Evolutionary conservation across 2,113 vertebrate genomes (phyloP).

Genomic region (Papio anubis): DNA sequence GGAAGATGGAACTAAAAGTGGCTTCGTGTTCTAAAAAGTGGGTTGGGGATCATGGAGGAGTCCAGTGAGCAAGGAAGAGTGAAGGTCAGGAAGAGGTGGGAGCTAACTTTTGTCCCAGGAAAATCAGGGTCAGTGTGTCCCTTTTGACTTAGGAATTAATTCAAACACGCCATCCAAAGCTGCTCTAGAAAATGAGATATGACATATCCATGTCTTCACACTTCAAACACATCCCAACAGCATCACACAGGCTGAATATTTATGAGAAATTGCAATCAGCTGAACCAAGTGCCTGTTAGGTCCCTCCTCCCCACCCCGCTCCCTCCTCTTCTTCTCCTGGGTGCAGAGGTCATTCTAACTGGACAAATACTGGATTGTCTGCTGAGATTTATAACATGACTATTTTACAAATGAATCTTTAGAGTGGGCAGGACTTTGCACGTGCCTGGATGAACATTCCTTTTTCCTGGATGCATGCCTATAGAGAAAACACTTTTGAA

Average conservation of each 20-base stretch:
- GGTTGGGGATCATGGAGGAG: background rate
- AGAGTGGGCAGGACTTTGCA: background rate
- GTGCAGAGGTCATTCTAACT: slow-evolving; percentile 16
- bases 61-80: background rate
- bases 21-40: background rate
- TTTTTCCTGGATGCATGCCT: background rate
- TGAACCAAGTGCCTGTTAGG: background rate
- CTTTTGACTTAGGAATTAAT: slow-evolving; percentile 33
- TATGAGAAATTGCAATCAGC: background rate
- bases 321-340: background rate
- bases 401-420: slow-evolving; percentile 50
- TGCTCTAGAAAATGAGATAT: background rate
- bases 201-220: background rate
- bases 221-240: background rate
- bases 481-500: background rate
- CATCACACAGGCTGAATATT: background rate
- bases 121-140: background rate
- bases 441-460: background rate
- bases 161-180: background rate
- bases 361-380: slow-evolving; percentile 57
- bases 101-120: background rate
- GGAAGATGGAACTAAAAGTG: background rate
- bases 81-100: background rate
- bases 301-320: background rate
- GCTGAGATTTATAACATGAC: slow-evolving; percentile 27